Conservation (phyloP, 2,113 vertebrate genomes). For the Probosciger aterrimus region DNA sequence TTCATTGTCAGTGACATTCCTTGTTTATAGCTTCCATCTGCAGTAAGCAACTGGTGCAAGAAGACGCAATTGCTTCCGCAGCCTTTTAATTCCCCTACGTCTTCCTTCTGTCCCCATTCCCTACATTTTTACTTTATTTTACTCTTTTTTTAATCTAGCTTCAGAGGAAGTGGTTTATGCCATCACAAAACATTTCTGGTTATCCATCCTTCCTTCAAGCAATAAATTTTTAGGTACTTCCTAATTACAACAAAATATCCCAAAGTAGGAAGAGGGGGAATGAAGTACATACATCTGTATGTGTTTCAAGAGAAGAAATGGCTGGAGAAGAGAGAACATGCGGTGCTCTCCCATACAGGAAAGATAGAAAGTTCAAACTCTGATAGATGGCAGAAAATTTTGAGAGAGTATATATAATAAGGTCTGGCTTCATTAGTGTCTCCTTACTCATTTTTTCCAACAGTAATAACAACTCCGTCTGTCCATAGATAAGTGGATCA, state of each 20-base stretch:
- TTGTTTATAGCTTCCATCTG: slow-evolving; percentile 10
- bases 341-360: neutral
- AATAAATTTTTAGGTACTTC: neutral
- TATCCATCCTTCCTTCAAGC: neutral
- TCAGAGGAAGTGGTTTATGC: neutral
- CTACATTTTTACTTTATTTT: neutral
- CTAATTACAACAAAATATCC: neutral
- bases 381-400: neutral
- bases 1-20: neutral
- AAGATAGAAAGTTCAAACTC: neutral
- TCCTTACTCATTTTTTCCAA: neutral
- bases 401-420: neutral
- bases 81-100: neutral
- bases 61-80: neutral
- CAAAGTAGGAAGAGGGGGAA: neutral
- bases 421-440: neutral
- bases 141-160: neutral
- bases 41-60: neutral
- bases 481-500: neutral
- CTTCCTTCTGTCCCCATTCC: neutral
- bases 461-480: neutral
- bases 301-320: neutral
- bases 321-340: neutral
- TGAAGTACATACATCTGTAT: neutral
- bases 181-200: neutral